phyloP scores from a whole-genome alignment of 2,113 vertebrate genomes.

The Brachyhypopomus occidentalis region DNA sequence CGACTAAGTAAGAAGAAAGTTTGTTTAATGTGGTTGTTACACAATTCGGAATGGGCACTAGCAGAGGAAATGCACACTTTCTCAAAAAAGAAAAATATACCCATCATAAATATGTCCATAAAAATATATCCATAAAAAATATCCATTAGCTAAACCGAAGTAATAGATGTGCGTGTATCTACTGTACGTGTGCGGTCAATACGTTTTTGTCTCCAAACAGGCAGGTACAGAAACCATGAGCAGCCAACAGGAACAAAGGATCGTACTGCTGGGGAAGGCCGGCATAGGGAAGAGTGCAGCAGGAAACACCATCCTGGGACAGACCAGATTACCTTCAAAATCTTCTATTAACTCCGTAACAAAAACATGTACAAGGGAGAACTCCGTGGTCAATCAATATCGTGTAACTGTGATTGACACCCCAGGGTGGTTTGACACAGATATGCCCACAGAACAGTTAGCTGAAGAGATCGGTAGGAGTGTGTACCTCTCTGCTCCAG shows the following conservation, averaged over 20 bases:
- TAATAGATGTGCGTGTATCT: too few species aligned
- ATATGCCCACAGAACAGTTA: not conserved
- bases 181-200: too few species aligned
- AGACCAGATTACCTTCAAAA: not conserved
- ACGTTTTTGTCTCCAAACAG: too few species aligned
- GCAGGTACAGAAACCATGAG: too few species aligned
- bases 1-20: too few species aligned
- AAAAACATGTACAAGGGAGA: not conserved
- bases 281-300: constrained; percentile 25
- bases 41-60: too few species aligned
- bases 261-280: constrained; percentile 16
- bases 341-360: not conserved
- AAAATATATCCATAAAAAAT: too few species aligned
- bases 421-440: constrained; percentile 20
- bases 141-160: too few species aligned
- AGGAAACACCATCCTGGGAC: constrained; percentile 3
- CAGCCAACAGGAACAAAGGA: not conserved
- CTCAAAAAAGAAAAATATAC: too few species aligned
- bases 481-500: not conserved
- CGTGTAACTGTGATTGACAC: not conserved
- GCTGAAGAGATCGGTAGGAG: not conserved
- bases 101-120: too few species aligned
- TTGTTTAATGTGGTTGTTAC: too few species aligned
- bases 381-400: not conserved
- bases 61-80: too few species aligned